Evolutionary conservation across 2,888 invertebrate genomes (phyloP).

Genomic region (Oscheius onirici): DNA sequence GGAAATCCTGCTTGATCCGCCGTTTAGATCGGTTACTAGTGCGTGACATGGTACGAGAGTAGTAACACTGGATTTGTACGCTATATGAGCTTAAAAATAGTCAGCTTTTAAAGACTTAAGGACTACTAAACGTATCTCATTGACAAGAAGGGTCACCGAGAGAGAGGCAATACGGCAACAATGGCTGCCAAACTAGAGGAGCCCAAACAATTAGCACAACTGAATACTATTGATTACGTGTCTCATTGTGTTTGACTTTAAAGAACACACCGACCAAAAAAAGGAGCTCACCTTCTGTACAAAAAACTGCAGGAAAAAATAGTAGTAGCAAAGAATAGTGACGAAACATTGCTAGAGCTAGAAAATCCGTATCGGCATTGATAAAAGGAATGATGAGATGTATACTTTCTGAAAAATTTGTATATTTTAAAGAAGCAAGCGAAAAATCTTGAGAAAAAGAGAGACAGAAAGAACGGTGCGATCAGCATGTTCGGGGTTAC

Average conservation of each 20-base stretch:
- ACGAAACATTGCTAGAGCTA: slow-evolving; percentile 11
- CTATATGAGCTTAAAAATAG: background rate
- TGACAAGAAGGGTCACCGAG: slow-evolving; percentile 16
- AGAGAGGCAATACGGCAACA: slow-evolving; percentile 8
- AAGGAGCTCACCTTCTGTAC: slow-evolving; percentile 7
- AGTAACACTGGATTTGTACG: too few species aligned
- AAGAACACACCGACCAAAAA: background rate
- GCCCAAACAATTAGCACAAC: slow-evolving; percentile 3
- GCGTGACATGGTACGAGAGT: too few species aligned
- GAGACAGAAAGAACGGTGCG: slow-evolving; percentile 6
- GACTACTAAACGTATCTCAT: background rate
- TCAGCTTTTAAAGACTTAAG: background rate
- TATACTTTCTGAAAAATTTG: background rate
- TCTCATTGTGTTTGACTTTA: background rate
- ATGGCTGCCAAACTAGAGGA: slow-evolving; percentile 23
- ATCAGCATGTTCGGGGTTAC: slow-evolving; percentile 13
- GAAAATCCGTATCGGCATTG: slow-evolving; percentile 8
- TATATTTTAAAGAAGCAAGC: background rate
- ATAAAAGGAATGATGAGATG: background rate
- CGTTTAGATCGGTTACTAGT: too few species aligned
- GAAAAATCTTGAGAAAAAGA: background rate
- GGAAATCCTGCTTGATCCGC: background rate
- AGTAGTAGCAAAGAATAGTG: slow-evolving; percentile 4
- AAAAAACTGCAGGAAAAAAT: slow-evolving; percentile 8
- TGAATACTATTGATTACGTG: too few species aligned